Conservation (phyloP, 2,888 invertebrate genomes). For the Micropterix aruncella region DNA sequence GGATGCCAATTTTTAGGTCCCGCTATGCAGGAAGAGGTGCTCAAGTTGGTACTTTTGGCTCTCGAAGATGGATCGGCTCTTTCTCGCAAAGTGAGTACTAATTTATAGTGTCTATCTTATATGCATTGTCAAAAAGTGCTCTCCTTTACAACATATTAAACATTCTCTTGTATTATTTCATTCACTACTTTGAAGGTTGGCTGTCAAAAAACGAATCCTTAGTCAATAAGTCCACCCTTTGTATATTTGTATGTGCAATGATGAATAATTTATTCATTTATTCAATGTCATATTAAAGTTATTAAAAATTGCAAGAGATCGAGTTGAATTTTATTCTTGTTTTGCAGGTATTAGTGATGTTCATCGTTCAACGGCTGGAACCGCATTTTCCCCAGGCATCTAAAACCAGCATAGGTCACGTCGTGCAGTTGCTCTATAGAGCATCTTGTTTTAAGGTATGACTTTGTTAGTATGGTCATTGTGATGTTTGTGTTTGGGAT, state of each 20-base stretch:
- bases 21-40: slow-evolving; percentile 98
- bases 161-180: too few species aligned
- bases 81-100: slow-evolving; percentile 63
- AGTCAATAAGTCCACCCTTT: too few species aligned
- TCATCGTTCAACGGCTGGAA: slow-evolving; percentile 92
- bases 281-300: not conserved
- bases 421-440: slow-evolving; percentile 92
- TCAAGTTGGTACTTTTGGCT: slow-evolving; percentile 84
- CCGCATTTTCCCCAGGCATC: slow-evolving; percentile 94
- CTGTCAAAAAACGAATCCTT: too few species aligned
- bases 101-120: too few species aligned
- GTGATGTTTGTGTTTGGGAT: too few species aligned
- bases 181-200: too few species aligned
- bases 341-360: slow-evolving; percentile 76
- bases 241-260: too few species aligned
- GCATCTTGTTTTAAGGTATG: slow-evolving; percentile 98
- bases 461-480: too few species aligned
- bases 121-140: too few species aligned
- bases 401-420: slow-evolving; percentile 98
- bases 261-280: too few species aligned
- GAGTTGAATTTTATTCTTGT: slow-evolving; percentile 3
- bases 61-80: slow-evolving; percentile 91
- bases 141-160: too few species aligned
- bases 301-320: not conserved
- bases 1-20: slow-evolving; percentile 98